Evolutionary conservation across 2,797 vertebrate species (phyloP).

Genomic region (Hylomyscus alleni): DNA sequence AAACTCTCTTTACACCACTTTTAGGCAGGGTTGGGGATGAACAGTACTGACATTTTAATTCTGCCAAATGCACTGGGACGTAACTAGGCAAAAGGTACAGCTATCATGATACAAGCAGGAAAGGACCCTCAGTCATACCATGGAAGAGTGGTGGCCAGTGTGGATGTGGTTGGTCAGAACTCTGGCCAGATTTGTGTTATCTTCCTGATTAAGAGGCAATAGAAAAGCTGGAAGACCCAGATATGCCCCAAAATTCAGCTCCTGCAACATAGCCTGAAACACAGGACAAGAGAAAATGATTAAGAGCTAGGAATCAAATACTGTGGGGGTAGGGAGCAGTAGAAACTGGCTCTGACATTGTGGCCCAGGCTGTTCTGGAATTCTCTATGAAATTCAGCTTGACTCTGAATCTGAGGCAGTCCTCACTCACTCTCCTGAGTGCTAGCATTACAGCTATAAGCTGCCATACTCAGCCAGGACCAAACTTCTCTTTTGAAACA

Average conservation of each 20-base stretch:
- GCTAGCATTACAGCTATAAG: neutral
- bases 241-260: slow-evolving; percentile 96
- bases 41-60: slow-evolving; percentile 50
- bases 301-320: slow-evolving; percentile 49
- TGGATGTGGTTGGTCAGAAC: slow-evolving; percentile 95
- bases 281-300: slow-evolving; percentile 51
- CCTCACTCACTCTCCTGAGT: neutral
- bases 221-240: slow-evolving; percentile 96
- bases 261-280: slow-evolving; percentile 94
- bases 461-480: neutral
- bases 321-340: neutral
- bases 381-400: neutral
- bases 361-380: neutral
- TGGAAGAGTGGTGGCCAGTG: slow-evolving; percentile 95
- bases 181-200: slow-evolving; percentile 94
- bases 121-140: slow-evolving; percentile 87
- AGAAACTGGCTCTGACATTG: neutral
- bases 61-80: neutral
- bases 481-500: neutral
- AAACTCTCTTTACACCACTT: slow-evolving; percentile 33
- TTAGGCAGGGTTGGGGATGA: neutral
- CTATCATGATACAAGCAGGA: neutral
- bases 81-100: slow-evolving; percentile 24
- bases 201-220: slow-evolving; percentile 91
- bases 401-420: neutral